Evolutionary conservation across 2,113 vertebrate genomes (phyloP).

Genomic region (Muntiacus reevesi): DNA sequence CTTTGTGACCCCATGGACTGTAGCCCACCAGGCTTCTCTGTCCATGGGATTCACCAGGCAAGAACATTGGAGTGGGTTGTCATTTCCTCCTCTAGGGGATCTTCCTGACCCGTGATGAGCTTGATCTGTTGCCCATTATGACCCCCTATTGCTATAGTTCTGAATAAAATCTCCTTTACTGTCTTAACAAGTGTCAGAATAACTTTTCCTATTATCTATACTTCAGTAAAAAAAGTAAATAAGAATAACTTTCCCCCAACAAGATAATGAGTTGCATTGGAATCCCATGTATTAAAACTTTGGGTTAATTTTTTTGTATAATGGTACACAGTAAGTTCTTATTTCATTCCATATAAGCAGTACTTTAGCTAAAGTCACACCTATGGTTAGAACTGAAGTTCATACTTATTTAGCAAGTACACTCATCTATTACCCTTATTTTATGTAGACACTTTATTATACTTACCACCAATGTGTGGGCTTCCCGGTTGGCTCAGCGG

Average conservation of each 20-base stretch:
- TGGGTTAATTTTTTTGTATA: background rate
- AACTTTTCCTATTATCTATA: background rate
- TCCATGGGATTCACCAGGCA: no score
- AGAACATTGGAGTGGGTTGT: no score
- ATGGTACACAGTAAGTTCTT: background rate
- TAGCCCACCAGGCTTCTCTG: no score
- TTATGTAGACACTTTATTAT: background rate
- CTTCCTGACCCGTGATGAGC: no score
- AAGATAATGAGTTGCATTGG: background rate
- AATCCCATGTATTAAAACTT: background rate
- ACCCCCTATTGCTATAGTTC: background rate
- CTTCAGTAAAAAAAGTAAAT: background rate
- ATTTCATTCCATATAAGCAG: background rate
- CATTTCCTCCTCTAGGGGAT: no score
- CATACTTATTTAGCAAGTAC: background rate
- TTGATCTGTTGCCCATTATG: no score
- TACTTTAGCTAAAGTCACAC: background rate
- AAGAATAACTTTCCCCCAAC: background rate
- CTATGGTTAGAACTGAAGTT: background rate
- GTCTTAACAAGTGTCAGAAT: background rate
- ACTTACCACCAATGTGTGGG: background rate
- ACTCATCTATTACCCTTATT: background rate
- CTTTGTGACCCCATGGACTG: no score
- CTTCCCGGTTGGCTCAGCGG: accelerated
- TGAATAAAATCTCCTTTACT: background rate